Base-by-base conservation (phyloP, 2,888 invertebrate genomes). In the Eupithecia vulgata region DNA sequence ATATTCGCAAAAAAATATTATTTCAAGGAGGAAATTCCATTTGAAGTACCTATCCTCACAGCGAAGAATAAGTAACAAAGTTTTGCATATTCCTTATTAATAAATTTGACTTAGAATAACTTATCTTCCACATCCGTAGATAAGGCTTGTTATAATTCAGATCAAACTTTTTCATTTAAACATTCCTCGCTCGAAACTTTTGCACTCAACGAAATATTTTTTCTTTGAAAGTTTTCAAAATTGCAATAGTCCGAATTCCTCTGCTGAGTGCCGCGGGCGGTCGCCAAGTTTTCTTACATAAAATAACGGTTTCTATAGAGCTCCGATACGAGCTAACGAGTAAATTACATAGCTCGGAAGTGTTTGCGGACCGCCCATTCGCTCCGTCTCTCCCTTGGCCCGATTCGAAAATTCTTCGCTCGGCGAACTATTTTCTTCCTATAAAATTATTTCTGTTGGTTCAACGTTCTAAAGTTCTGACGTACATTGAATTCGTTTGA, bases 291-390 rank as follows among this genome's bases (percentile, higher is more conserved):
- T 86, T 85, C 83, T 81, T 83, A 84, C 81, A 84, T 84, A 83
- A 85, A 87, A 85, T 88, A 87, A 84, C 87, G 84, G 84, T 83
- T 79, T 83, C 81, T 83, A 87, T 86, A 84, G 83, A 81, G 82
- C 81, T 81, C 81, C 84, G 85, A 86, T 89, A 85, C 85, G 84
- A 87, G 85, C 86, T 89, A 89, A 88, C 88, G 85, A 90, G 89
- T 88, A 91, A 90, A 91, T 90, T 89, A 89, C 90, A 89, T 80
- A 83, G 85, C 85, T 86, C 81, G 84, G 84, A 86, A 90, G 90
- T 90, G 89, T 90, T 90, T 89, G 88, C 86, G 81, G 84, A 86
- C 87, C 88, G 88, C 89, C 88, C 87, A 85, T 79, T 83, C 81
- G 85, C 82, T 79, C 76, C 82, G 81, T 83, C 82, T 86, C 77